Base-by-base conservation (phyloP, 2,888 invertebrate genomes). In the Tholera decimalis region DNA sequence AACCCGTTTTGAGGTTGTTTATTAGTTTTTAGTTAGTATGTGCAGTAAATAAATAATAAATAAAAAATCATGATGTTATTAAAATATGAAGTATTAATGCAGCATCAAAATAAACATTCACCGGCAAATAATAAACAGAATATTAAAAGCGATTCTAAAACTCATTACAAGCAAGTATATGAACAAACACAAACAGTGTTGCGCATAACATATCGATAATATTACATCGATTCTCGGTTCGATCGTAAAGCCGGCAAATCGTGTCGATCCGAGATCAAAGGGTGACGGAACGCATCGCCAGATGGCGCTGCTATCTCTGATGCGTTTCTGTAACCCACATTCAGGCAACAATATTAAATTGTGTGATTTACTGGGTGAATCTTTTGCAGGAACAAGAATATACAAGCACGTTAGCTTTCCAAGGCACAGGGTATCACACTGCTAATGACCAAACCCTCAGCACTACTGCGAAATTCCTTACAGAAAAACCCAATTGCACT, bases 261-360 rank as follows among this genome's bases (percentile, higher is more conserved):
- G 66, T 56, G 43, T 51, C 51, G 51, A 64, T 54, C 49, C 43
- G 55, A 76, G 78, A 82, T 82, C 81, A 81, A 81, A 81, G 81
- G 43, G 49, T 66, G 49, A 26, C 61, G 61, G 50, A 54, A 20
- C 50, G 55, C 50, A 24, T 35, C 62, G 35, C 81, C 77, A 81
- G 81, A 81, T 81, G 75, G 72, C 62, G 64, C 41, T 74, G 61
- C 44, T 74, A 64, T 74, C 56, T 18, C 15, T 30, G 67, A 66
- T 70, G 69, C 79, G 69, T 76, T 79, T 77, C 64, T 74, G 59
- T 80, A 77, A 81, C 77, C 74, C 57, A 74, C 61, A 79, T 80
- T n/a, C 59, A 66, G 37, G 22, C 59, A 75, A 75, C 64, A 61
- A 74, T 74, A 74, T 76, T 76, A 74, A 76, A 76, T 57, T 71